Evolutionary conservation across 2,888 invertebrate species (phyloP).

Genomic region (Portevinia maculata): DNA sequence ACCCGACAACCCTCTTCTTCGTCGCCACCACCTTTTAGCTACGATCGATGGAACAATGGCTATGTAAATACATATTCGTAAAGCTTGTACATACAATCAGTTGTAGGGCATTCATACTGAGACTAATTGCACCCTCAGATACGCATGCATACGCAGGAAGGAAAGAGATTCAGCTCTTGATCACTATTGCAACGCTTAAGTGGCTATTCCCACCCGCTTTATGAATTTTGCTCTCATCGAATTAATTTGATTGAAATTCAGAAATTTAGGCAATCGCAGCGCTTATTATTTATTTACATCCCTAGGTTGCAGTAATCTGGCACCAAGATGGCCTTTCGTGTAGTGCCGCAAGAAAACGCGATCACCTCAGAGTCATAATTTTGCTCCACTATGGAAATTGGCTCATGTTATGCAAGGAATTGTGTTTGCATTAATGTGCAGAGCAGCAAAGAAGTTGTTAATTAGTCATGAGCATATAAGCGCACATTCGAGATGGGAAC

Average conservation of each 20-base stretch:
- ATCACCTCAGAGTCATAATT: conserved; percentile 69
- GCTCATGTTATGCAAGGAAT: conserved; percentile 70
- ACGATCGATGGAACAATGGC: conserved; percentile 23
- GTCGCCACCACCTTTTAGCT: conserved; percentile 3
- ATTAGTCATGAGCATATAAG: conserved; percentile 63
- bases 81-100: conserved; percentile 26
- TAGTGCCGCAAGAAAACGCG: conserved; percentile 72
- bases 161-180: conserved; percentile 19
- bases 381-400: conserved; percentile 68
- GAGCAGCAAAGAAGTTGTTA: conserved; percentile 64
- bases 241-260: conserved; percentile 7
- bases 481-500: conserved; percentile 56
- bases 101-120: background rate
- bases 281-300: conserved; percentile 50
- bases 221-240: conserved; percentile 12
- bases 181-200: conserved; percentile 7
- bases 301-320: conserved; percentile 64
- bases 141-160: conserved; percentile 30
- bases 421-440: conserved; percentile 68
- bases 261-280: conserved; percentile 57
- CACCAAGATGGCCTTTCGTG: conserved; percentile 58
- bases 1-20: conserved; percentile 43
- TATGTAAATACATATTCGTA: conserved; percentile 35
- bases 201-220: background rate
- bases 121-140: conserved; percentile 44